These are phyloP conservation scores for Coboldia fuscipes DNA, from an alignment of 1,140 invertebrate species.

Conservation along the genomic window DNA sequence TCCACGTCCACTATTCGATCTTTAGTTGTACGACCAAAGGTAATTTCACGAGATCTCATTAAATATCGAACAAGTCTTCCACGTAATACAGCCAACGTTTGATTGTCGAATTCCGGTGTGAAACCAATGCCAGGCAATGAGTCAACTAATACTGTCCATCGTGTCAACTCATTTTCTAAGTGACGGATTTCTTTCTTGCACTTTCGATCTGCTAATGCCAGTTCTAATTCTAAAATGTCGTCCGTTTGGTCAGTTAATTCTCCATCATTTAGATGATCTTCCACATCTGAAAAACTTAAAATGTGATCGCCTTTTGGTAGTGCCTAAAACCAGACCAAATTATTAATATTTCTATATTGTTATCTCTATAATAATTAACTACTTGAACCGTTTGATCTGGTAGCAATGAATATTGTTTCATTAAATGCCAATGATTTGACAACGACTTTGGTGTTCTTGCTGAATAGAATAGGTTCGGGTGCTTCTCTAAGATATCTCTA, in stretches of 20 bases:
- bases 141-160: constrained; percentile 89
- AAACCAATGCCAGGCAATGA: constrained; percentile 61
- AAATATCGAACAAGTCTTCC: constrained; percentile 83
- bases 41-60: constrained; percentile 91
- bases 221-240: constrained; percentile 42
- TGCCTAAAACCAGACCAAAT: constrained; percentile 8
- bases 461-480: constrained; percentile 68
- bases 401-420: constrained; percentile 84
- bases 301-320: constrained; percentile 37
- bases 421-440: constrained; percentile 72
- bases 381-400: constrained; percentile 62
- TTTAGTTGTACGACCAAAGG: constrained; percentile 72
- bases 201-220: constrained; percentile 39
- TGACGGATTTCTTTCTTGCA: constrained; percentile 60
- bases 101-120: constrained; percentile 66
- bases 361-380: constrained; percentile 19
- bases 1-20: constrained; percentile 88
- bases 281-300: constrained; percentile 77
- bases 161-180: constrained; percentile 69
- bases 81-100: constrained; percentile 80
- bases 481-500: constrained; percentile 66
- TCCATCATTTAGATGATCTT: constrained; percentile 69
- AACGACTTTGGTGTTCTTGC: constrained; percentile 69
- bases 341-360: background rate
- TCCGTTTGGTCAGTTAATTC: constrained; percentile 61